Evolutionary conservation across 1,140 invertebrate species (phyloP).

Genomic region (Drosophila nigrodunni): DNA sequence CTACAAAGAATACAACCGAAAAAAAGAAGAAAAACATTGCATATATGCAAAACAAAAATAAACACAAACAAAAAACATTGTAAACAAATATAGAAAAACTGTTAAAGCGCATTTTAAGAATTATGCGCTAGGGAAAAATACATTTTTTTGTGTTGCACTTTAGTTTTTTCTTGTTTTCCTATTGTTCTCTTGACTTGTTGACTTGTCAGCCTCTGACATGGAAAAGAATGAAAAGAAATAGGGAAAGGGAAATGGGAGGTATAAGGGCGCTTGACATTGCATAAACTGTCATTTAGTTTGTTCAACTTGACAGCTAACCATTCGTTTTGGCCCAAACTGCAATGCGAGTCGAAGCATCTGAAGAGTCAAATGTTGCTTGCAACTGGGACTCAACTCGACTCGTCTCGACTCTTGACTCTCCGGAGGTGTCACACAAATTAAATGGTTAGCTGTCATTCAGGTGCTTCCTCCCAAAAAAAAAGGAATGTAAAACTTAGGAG

Average conservation of each 20-base stretch:
- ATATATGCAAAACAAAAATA: constrained; percentile 36
- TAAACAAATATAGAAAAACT: constrained; percentile 14
- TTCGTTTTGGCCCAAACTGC: constrained; percentile 47
- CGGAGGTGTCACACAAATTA: constrained; percentile 53
- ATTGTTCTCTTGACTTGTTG: constrained; percentile 47
- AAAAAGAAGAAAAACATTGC: constrained; percentile 12
- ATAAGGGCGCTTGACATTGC: constrained; percentile 55
- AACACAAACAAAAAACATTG: background rate
- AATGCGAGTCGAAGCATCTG: constrained; percentile 22
- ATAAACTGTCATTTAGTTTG: constrained; percentile 72
- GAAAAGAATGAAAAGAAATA: background rate
- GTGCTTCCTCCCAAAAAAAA: constrained; percentile 3
- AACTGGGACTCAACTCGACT: constrained; percentile 3
- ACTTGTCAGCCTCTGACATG: constrained; percentile 50
- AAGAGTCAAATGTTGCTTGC: constrained; percentile 2
- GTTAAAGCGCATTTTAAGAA: constrained; percentile 37
- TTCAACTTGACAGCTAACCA: constrained; percentile 65
- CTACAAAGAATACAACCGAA: constrained; percentile 6
- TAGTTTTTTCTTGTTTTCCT: constrained; percentile 12
- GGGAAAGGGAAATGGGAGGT: constrained; percentile 1
- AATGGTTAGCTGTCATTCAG: constrained; percentile 47
- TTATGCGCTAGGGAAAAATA: constrained; percentile 42
- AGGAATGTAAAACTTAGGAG: constrained; percentile 8
- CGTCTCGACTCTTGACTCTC: constrained; percentile 23
- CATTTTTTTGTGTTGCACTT: background rate